Percentiles rank a stretch among this genome's conserved stretches.
These are phyloP conservation scores for Diaphora mendica DNA, from an alignment of 2,888 invertebrate species.

Conservation along the genomic window DNA sequence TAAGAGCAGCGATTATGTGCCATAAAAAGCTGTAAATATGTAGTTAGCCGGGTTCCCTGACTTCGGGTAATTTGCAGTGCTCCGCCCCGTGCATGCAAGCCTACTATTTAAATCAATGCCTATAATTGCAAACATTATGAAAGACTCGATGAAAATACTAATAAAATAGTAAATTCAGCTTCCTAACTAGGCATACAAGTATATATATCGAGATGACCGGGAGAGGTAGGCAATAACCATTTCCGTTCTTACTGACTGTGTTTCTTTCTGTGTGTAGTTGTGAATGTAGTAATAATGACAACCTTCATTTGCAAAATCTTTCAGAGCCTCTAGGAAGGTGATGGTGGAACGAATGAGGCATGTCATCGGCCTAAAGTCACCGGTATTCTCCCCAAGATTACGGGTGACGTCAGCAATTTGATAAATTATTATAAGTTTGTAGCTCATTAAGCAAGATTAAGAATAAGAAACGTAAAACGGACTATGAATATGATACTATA, in stretches of 20 bases:
- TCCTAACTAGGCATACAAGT: background rate
- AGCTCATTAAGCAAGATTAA: background rate
- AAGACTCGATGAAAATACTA: slow-evolving; percentile 14
- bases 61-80: slow-evolving; percentile 65
- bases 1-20: slow-evolving; percentile 83
- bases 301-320: background rate
- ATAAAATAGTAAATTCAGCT: background rate
- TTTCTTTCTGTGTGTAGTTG: background rate
- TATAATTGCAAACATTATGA: slow-evolving; percentile 47
- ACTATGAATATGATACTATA: background rate
- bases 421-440: background rate
- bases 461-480: background rate
- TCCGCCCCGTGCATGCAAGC: slow-evolving; percentile 43
- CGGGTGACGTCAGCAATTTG: background rate
- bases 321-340: background rate
- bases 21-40: slow-evolving; percentile 83
- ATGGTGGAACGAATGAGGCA: background rate
- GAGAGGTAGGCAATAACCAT: background rate
- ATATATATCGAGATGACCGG: background rate
- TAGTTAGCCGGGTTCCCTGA: slow-evolving; percentile 77
- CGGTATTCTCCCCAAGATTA: background rate
- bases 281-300: no score
- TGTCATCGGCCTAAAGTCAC: background rate
- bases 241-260: background rate
- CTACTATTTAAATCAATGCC: slow-evolving; percentile 44